Conservation (phyloP, 2,888 invertebrate species). For the Drosophila subquinaria region DNA sequence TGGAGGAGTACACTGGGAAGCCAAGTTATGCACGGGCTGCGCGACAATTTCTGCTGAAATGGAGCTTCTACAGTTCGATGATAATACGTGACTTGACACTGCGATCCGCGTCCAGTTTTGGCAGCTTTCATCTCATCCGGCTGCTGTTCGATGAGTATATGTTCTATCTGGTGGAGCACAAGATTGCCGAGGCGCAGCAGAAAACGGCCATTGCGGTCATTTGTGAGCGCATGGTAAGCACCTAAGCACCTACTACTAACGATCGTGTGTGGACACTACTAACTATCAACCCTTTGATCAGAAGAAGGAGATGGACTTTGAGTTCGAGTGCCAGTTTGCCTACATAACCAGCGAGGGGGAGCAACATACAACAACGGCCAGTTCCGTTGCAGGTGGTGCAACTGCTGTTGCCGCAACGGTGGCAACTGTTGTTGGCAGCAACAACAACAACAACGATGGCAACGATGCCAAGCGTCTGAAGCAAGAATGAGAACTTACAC, state of each 20-base stretch:
- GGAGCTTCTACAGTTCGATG: slow-evolving; percentile 99
- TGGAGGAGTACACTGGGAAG: slow-evolving; percentile 94
- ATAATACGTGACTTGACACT: slow-evolving; percentile 98
- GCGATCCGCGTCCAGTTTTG: slow-evolving; percentile 98
- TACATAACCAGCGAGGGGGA: slow-evolving; percentile 78
- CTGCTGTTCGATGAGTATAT: slow-evolving; percentile 99
- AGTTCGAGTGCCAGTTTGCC: slow-evolving; percentile 84
- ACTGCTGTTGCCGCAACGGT: slow-evolving; percentile 3
- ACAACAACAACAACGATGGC: background rate
- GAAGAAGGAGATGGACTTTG: slow-evolving; percentile 83
- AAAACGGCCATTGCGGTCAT: slow-evolving; percentile 98
- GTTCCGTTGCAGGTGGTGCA: slow-evolving; percentile 41
- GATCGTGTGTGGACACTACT: slow-evolving; percentile 2
- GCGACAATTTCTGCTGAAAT: slow-evolving; percentile 97
- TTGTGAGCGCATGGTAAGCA: slow-evolving; percentile 86
- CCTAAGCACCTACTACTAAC: slow-evolving; percentile 18
- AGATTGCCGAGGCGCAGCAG: slow-evolving; percentile 95
- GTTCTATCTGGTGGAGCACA: slow-evolving; percentile 98
- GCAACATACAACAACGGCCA: slow-evolving; percentile 53
- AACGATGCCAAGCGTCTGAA: slow-evolving; percentile 81
- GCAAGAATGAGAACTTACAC: slow-evolving; percentile 79
- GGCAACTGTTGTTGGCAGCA: background rate
- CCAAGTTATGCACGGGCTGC: slow-evolving; percentile 94
- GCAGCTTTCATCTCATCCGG: slow-evolving; percentile 98
- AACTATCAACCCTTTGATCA: slow-evolving; percentile 59